Evolutionary conservation across 1,140 invertebrate genomes (phyloP).

Genomic region (Melitaea cinxia): DNA sequence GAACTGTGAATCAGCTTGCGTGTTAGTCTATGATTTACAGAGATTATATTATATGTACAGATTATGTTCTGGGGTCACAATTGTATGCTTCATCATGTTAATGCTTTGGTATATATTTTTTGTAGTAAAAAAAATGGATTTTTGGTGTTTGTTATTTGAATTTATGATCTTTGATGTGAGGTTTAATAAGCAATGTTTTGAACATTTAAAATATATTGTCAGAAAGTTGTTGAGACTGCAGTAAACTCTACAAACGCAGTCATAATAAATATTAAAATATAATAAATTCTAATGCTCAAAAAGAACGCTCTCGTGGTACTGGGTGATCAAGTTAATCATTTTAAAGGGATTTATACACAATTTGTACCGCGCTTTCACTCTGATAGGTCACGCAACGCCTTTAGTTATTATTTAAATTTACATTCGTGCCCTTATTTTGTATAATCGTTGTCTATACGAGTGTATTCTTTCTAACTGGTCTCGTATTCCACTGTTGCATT

Average conservation of each 20-base stretch:
- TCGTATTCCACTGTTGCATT: too few species aligned
- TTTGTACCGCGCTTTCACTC: conserved; percentile 62
- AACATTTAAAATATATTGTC: neutral
- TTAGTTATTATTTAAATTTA: conserved; percentile 39
- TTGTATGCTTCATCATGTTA: conserved; percentile 36
- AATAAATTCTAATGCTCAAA: neutral
- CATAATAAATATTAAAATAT: conserved; percentile 3
- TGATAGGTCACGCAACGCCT: conserved; percentile 62
- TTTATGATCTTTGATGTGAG: neutral
- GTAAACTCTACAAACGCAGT: neutral
- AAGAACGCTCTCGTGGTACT: conserved; percentile 5
- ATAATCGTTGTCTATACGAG: conserved; percentile 18
- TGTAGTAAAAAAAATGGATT: neutral
- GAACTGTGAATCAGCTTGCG: conserved; percentile 69
- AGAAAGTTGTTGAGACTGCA: too few species aligned
- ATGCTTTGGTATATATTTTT: conserved; percentile 18
- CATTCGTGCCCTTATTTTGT: conserved; percentile 33
- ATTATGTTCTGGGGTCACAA: conserved; percentile 36
- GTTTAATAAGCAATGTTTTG: neutral
- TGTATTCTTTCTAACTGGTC: conserved; percentile 26
- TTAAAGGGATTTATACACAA: conserved; percentile 60
- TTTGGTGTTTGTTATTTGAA: neutral
- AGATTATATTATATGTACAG: conserved; percentile 50
- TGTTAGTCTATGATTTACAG: conserved; percentile 68
- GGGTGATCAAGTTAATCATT: conserved; percentile 44